phyloP scores from a whole-genome alignment of 1,140 invertebrate species.

The Lineus longissimus region DNA sequence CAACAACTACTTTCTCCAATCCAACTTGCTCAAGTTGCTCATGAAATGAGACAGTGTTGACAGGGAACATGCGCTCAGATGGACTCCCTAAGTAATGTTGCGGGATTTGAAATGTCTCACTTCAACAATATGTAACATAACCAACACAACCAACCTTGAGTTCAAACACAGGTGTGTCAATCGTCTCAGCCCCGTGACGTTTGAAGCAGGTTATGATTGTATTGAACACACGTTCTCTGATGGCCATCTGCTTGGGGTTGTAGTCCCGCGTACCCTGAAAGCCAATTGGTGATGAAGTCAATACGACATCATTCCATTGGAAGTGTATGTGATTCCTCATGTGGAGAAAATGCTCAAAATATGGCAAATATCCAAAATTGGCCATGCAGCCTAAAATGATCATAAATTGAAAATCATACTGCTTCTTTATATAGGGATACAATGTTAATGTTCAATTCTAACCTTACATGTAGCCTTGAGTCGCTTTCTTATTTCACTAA shows the following conservation, averaged over 20 bases:
- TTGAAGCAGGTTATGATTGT: conserved; percentile 91
- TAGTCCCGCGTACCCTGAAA: conserved; percentile 90
- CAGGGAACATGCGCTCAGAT: too few relatives aligned
- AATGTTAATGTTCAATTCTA: too few relatives aligned
- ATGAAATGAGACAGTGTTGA: too few relatives aligned
- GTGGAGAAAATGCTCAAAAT: conserved; percentile 23
- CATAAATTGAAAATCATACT: too few relatives aligned
- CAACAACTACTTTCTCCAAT: background rate
- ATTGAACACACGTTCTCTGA: conserved; percentile 82
- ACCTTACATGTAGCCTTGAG: too few relatives aligned
- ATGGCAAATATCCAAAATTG: too few relatives aligned
- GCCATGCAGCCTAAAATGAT: too few relatives aligned
- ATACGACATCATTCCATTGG: conserved; percentile 9
- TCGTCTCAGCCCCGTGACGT: conserved; percentile 94
- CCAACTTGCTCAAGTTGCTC: conserved; percentile 1
- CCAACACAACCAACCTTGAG: conserved; percentile 68
- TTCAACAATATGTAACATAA: background rate
- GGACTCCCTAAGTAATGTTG: too few relatives aligned
- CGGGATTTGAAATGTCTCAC: background rate
- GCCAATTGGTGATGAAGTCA: conserved; percentile 11
- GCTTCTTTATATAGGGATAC: too few relatives aligned
- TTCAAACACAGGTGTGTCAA: conserved; percentile 99
- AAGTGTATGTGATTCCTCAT: too few relatives aligned
- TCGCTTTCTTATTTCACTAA: too few relatives aligned
- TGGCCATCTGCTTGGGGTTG: conserved; percentile 87